Conservation (phyloP, 2,888 invertebrate species). For the Stenolophus ochropezus region DNA sequence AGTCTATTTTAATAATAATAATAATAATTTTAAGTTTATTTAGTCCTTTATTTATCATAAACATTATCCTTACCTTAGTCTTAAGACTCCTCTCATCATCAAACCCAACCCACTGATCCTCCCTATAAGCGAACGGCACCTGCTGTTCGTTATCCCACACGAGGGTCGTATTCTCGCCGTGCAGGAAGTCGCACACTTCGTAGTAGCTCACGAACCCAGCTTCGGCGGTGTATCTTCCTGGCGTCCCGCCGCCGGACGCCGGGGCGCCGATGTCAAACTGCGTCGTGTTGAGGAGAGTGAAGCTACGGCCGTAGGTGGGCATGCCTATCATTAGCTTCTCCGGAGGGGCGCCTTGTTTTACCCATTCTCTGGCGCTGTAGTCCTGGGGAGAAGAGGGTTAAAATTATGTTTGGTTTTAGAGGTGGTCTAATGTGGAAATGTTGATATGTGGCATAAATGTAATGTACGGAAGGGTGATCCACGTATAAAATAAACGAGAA, state of each 20-base stretch:
- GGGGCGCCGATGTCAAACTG: slow-evolving; percentile 95
- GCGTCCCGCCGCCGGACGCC: slow-evolving; percentile 89
- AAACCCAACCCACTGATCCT: slow-evolving; percentile 95
- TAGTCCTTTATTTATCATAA: too few relatives aligned
- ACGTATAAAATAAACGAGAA: too few relatives aligned
- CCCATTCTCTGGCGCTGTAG: slow-evolving; percentile 93
- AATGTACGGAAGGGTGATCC: too few relatives aligned
- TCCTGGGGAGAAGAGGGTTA: slow-evolving; percentile 76
- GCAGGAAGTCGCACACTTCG: slow-evolving; percentile 94
- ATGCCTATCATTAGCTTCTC: slow-evolving; percentile 96
- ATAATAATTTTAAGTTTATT: too few relatives aligned
- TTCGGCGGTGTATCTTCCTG: slow-evolving; percentile 93
- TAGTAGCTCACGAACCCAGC: slow-evolving; percentile 97
- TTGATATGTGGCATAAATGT: too few relatives aligned
- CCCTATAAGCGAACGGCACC: slow-evolving; percentile 94
- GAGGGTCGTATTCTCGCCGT: slow-evolving; percentile 91
- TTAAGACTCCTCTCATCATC: slow-evolving; percentile 94
- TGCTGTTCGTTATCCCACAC: slow-evolving; percentile 98
- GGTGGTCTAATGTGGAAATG: not conserved
- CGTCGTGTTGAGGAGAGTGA: slow-evolving; percentile 88
- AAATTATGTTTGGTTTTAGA: too few relatives aligned
- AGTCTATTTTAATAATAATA: too few relatives aligned
- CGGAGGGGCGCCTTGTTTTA: slow-evolving; percentile 93
- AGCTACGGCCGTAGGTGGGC: slow-evolving; percentile 95
- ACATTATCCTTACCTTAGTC: slow-evolving; percentile 83